Evolutionary conservation across 2,797 vertebrate species (phyloP), one percentile per base, ranked within the genome.

Genomic region (Otus scops): DNA sequence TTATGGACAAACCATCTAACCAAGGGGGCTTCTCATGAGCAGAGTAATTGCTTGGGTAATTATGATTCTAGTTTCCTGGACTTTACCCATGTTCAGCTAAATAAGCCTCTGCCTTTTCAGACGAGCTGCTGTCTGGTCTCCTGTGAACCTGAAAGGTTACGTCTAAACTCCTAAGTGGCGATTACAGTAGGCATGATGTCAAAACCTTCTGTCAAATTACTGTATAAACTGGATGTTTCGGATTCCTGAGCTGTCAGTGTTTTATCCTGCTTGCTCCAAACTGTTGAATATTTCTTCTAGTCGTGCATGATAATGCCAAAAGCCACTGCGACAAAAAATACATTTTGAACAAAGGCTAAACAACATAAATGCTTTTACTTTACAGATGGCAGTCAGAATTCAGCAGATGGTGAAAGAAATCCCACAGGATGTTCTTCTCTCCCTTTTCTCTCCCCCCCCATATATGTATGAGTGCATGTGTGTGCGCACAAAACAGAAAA

Each of bases 331-430:
- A 92, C 80, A 94, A 94, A 95, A 96, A 94, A 51, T 78, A 90
- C 80, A 69, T 93, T 95, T 94, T 88, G 90, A 95, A 95, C 92
- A 97, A 96, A 97, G 88, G 92, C 94, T 95, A 93, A 96, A 95
- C 85, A 96, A 95, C 83, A 86, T 36, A 84, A 95, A 95, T 0
- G 5, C 65, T 92, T 93, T 92, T 81, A 74, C 90, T 95, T 95
- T 94, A 82, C 96, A 96, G 94, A 97, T 97, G 96, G 96, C 80
- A 76, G 54, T 79, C 70, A 79, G 85, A 95, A 94, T 90, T 88
- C 54, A 17, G 94, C 96, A 97, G 95, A 97, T 97, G 94, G 96
- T 9, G 11, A 59, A 92, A 95, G 94, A 97, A 96, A 95, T 93
- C 95, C 96, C 94, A 88, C 93, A 94, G 96, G 96, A 97, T 78